Percentiles rank a stretch among this genome's conserved stretches.
Conservation (phyloP, 2,888 invertebrate species). For the Antitype chi region DNA sequence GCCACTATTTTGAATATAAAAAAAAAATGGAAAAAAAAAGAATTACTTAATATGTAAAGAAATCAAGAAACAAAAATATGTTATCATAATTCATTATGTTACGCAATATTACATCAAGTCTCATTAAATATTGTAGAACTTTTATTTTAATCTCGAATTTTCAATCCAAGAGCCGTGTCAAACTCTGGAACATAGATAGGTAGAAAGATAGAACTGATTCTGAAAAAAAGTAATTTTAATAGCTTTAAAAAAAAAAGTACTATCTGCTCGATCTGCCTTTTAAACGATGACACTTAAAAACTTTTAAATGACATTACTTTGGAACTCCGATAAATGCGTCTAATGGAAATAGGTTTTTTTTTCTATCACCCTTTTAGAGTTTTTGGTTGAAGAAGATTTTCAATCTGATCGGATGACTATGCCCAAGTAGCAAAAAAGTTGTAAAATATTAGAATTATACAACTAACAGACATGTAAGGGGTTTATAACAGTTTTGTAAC, state of each 20-base stretch:
- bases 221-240: conserved; percentile 47
- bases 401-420: conserved; percentile 24
- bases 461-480: too few species aligned
- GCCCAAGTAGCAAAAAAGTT: too few species aligned
- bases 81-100: background rate
- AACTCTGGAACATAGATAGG: background rate
- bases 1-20: too few species aligned
- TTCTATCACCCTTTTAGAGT: conserved; percentile 23
- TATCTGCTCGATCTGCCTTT: conserved; percentile 55
- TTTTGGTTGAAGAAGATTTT: conserved; percentile 29
- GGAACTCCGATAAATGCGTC: conserved; percentile 58
- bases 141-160: background rate
- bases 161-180: background rate
- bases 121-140: background rate
- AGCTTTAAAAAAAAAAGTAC: conserved; percentile 38
- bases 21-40: too few species aligned
- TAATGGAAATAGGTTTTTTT: conserved; percentile 44
- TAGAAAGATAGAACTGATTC: background rate
- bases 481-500: too few species aligned
- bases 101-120: too few species aligned
- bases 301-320: conserved; percentile 60
- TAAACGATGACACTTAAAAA: conserved; percentile 61
- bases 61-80: background rate
- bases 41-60: too few species aligned
- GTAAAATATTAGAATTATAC: too few species aligned